phyloP scores from a whole-genome alignment of 2,888 invertebrate species.

The Noctua janthina region DNA sequence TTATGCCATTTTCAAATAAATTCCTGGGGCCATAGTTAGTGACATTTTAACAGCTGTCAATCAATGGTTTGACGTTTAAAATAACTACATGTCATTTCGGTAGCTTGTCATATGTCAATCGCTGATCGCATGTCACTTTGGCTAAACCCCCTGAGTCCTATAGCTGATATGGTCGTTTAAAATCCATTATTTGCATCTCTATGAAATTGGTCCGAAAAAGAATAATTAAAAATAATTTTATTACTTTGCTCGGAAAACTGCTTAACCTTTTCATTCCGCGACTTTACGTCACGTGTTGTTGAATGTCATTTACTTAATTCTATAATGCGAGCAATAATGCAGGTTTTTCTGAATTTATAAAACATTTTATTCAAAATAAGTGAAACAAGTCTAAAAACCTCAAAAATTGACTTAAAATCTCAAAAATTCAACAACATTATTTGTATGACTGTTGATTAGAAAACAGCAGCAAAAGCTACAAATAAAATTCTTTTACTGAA shows the following conservation, averaged over 20 bases:
- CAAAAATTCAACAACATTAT: background rate
- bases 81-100: background rate
- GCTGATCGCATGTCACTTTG: background rate
- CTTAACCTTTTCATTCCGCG: background rate
- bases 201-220: background rate
- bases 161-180: background rate
- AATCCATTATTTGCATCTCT: background rate
- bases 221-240: background rate
- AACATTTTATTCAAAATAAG: background rate
- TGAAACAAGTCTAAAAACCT: background rate
- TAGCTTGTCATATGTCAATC: background rate
- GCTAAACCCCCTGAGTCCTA: background rate
- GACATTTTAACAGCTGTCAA: background rate
- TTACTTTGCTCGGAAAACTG: background rate
- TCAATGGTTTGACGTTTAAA: background rate
- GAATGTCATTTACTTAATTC: slow-evolving; percentile 38
- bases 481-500: background rate
- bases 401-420: no score
- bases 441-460: background rate
- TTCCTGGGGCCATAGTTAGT: background rate
- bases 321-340: background rate
- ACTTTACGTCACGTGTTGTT: slow-evolving; percentile 3
- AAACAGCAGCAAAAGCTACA: background rate
- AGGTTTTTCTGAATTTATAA: background rate
- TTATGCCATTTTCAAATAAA: background rate